phyloP scores from a whole-genome alignment of 2,797 vertebrate genomes.

The Euphonia xanthogaster region DNA sequence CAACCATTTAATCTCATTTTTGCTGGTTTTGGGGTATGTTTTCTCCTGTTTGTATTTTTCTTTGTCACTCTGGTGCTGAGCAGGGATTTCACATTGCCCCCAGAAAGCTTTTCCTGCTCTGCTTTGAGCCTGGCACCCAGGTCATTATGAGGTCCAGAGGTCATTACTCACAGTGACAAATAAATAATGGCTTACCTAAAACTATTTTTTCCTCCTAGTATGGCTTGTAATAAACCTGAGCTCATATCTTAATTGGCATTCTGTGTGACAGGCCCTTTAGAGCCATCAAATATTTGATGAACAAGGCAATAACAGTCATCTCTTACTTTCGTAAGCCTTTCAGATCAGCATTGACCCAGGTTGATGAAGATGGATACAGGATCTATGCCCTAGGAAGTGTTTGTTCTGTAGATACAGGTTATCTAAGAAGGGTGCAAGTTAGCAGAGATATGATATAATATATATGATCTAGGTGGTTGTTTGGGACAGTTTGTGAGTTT shows the following conservation, averaged over 20 bases:
- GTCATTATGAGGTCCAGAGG: background rate
- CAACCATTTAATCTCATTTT: background rate
- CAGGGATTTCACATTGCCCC: background rate
- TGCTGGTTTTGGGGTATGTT: background rate
- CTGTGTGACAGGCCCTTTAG: conserved; percentile 25
- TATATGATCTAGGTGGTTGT: background rate
- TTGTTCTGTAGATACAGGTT: conserved; percentile 3
- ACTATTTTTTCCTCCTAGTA: background rate
- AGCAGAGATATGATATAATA: background rate
- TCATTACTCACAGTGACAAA: background rate
- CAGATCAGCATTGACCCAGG: conserved; percentile 28
- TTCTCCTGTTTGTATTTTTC: background rate
- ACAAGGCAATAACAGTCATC: conserved; percentile 50
- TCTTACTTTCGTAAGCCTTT: background rate
- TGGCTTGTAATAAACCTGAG: background rate
- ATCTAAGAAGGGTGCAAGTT: background rate
- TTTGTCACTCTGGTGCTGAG: background rate
- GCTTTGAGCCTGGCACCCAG: background rate
- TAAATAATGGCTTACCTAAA: background rate
- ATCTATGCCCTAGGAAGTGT: background rate
- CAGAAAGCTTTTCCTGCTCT: background rate
- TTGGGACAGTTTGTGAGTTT: background rate
- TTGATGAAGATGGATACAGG: conserved; percentile 54
- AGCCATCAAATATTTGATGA: conserved; percentile 51
- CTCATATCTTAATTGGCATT: conserved; percentile 41